Conservation (phyloP, 2,888 invertebrate species). For the Bimastos eiseni region DNA sequence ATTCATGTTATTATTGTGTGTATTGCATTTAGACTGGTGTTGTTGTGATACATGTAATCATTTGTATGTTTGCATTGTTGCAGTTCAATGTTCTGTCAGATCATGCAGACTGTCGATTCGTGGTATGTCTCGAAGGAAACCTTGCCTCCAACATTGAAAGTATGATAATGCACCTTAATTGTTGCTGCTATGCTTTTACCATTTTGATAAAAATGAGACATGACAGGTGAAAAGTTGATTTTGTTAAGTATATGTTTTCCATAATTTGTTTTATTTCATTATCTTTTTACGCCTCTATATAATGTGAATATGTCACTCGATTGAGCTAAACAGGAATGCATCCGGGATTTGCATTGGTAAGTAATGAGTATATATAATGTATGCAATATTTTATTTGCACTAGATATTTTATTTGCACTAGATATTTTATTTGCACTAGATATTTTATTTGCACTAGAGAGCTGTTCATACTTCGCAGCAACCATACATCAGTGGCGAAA, state of each 20-base stretch:
- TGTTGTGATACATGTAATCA: neutral
- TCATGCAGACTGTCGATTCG: constrained; percentile 64
- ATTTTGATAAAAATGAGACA: neutral
- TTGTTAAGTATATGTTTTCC: neutral
- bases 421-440: too few species aligned
- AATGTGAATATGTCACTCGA: neutral
- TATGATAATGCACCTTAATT: neutral
- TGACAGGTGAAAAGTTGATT: too few species aligned
- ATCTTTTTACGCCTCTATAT: neutral
- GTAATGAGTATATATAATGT: too few species aligned
- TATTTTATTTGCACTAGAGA: too few species aligned
- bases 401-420: too few species aligned
- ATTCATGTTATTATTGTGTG: too few species aligned
- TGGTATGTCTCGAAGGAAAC: constrained; percentile 63
- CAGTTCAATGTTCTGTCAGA: constrained; percentile 63
- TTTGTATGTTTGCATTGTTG: constrained; percentile 18
- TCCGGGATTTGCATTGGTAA: neutral
- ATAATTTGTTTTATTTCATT: neutral
- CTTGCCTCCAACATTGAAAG: constrained; percentile 40
- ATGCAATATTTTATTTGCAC: too few species aligned
- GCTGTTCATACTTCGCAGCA: too few species aligned
- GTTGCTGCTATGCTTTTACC: neutral
- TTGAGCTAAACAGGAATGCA: neutral
- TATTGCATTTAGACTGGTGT: too few species aligned
- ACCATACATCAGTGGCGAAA: too few species aligned